A percentile compares a stretch with the other conserved stretches of the same genome.
Conservation (phyloP, 2,797 vertebrate species). For the Tympanoctomys barrerae region DNA sequence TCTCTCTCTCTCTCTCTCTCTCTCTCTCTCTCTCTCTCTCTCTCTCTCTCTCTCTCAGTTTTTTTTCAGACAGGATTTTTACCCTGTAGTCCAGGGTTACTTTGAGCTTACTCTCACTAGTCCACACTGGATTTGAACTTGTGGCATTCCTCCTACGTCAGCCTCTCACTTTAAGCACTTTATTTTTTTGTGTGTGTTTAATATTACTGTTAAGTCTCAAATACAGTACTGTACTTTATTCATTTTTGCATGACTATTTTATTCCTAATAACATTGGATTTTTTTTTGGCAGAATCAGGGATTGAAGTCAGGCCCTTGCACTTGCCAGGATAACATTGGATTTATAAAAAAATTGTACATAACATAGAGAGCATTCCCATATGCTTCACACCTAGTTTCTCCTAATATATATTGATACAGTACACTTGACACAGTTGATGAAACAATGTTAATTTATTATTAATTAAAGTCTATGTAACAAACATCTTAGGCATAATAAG, state of each 20-base stretch:
- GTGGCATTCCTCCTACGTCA: rapidly evolving
- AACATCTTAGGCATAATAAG: too few species aligned
- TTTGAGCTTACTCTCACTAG: not conserved
- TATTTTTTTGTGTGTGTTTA: not conserved
- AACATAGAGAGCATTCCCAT: not conserved
- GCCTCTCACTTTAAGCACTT: not conserved
- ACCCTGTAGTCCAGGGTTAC: not conserved
- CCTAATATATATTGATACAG: not conserved
- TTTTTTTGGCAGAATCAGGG: too few species aligned
- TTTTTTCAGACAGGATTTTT: not conserved
- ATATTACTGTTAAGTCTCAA: not conserved
- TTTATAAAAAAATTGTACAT: not conserved
- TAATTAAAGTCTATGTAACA: not conserved
- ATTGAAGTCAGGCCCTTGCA: too few species aligned
- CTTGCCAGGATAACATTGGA: not conserved
- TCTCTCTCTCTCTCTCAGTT: rapidly evolving
- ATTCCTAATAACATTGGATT: not conserved
- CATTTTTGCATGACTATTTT: not conserved
- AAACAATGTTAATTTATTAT: not conserved
- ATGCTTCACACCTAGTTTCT: not conserved
- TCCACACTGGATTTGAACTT: not conserved
- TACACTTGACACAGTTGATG: not conserved
- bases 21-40: too few species aligned
- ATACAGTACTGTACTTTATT: not conserved
- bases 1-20: too few species aligned